These are phyloP conservation scores for Tragopan temminckii DNA, from an alignment of 2,797 vertebrate species.

Conservation along the genomic window DNA sequence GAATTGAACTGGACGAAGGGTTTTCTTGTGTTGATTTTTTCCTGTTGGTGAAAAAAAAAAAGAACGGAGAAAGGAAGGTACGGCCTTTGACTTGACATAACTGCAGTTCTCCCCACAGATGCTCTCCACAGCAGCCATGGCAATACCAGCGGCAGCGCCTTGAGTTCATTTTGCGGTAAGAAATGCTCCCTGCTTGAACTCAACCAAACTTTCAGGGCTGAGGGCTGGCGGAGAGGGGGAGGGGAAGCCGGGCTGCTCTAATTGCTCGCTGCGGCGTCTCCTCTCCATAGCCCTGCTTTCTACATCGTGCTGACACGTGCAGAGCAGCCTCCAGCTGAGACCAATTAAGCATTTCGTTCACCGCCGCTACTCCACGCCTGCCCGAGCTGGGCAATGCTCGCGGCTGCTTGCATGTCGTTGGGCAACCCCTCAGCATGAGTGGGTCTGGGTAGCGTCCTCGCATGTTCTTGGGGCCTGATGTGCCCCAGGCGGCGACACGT, in stretches of 20 bases:
- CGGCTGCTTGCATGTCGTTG: fast-evolving
- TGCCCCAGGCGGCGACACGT: background rate
- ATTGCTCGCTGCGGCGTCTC: conserved; percentile 14
- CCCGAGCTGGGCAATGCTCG: background rate
- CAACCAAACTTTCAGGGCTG: conserved; percentile 16
- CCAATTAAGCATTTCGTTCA: conserved; percentile 44
- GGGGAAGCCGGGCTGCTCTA: background rate
- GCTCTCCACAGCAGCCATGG: conserved; percentile 6
- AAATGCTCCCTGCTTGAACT: conserved; percentile 1
- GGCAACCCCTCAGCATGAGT: background rate
- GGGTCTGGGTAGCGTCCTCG: background rate
- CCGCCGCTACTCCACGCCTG: background rate
- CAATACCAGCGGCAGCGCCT: conserved; percentile 33
- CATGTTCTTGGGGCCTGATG: fast-evolving
- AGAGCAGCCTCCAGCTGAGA: conserved; percentile 42
- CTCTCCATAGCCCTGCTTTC: conserved; percentile 3
- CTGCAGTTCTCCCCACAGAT: conserved; percentile 31
- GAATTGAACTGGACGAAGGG: conserved; percentile 59
- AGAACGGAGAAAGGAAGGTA: background rate
- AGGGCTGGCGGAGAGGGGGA: background rate
- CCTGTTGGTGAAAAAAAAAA: conserved; percentile 2
- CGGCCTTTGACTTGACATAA: conserved; percentile 40
- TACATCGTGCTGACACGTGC: background rate
- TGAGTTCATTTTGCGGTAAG: background rate
- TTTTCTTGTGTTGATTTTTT: conserved; percentile 49